Evolutionary conservation across 2,797 vertebrate genomes (phyloP), one percentile per base, ranked within the genome.

Genomic region (Potorous gilbertii): DNA sequence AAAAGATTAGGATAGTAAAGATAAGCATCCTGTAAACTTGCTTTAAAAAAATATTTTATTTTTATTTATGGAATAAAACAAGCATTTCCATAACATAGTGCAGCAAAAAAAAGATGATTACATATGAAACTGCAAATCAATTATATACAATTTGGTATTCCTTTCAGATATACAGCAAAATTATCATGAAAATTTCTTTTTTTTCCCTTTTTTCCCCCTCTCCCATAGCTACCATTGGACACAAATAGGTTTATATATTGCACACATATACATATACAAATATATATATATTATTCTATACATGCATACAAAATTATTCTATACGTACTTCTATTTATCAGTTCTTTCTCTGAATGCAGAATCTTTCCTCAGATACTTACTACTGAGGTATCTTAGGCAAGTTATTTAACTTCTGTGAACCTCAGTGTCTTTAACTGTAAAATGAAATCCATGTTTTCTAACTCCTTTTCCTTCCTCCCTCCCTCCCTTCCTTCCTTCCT

Each of bases 1-100:
- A 91, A 40, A 94, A 93, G 94, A 93, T 28, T 11, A 52, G 55
- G 54, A 46, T 55, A 92, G 91, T 31, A 59, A 87, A 93, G 57
- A 27, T 90, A 92, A 56, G 56, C 0, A n/a, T 10, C 6, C 8
- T 46, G n/a, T 29, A 59, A 89, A 18, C 93, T 31, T 29, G 50
- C 52, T 74, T n/a, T 66, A 40, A 57, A 57, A 57, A 57, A 57
- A 3, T 54, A 54, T 54, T 57, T 66, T n/a, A 34, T n/a, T 66
- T 74, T 74, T 74, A n/a, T n/a, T 74, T 74, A n/a, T 74, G n/a
- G 34, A 74, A 74, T 74, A 74, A 74, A 74, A n/a, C 5, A 74
- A 74, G 1, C 62, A 74, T 74, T 74, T 74, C 62, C 34, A 40
- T 62, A 34, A 62, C 31, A 62, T 62, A n/a, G 31, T 66, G 16